A percentile compares a stretch with the other conserved stretches of the same genome.
These are phyloP conservation scores for Enteromius fasciolatus DNA, from an alignment of 2,797 vertebrate genomes.

Conservation along the genomic window DNA sequence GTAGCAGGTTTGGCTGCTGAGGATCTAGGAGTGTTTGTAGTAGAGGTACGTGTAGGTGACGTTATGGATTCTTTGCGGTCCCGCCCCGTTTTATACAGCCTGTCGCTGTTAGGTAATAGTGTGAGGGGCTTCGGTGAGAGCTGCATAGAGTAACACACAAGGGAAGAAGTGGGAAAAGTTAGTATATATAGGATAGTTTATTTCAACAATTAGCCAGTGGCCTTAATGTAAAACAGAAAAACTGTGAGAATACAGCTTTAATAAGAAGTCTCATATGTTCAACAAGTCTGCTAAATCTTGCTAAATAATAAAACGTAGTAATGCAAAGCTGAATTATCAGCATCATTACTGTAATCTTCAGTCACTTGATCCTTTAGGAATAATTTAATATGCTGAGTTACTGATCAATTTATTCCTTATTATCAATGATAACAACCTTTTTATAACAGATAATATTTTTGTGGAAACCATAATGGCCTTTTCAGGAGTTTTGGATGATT, in stretches of 20 bases:
- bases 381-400: too few relatives aligned
- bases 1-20: conserved; percentile 56
- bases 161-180: conserved; percentile 22
- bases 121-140: conserved; percentile 84
- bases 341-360: too few relatives aligned
- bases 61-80: conserved; percentile 39
- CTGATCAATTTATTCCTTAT: too few relatives aligned
- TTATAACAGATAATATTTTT: too few relatives aligned
- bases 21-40: conserved; percentile 61
- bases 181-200: background rate
- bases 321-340: too few relatives aligned
- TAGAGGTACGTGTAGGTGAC: conserved; percentile 53
- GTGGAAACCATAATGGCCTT: background rate
- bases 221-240: background rate
- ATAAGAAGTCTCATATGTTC: background rate
- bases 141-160: conserved; percentile 67
- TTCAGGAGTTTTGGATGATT: background rate
- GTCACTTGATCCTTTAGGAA: too few relatives aligned
- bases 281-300: background rate
- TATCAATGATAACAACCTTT: too few relatives aligned
- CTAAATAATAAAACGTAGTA: too few relatives aligned
- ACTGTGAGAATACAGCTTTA: background rate
- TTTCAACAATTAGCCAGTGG: background rate
- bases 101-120: conserved; percentile 71
- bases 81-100: conserved; percentile 64